Evolutionary conservation across 1,140 invertebrate genomes (phyloP).

Genomic region (Myzus persicae): DNA sequence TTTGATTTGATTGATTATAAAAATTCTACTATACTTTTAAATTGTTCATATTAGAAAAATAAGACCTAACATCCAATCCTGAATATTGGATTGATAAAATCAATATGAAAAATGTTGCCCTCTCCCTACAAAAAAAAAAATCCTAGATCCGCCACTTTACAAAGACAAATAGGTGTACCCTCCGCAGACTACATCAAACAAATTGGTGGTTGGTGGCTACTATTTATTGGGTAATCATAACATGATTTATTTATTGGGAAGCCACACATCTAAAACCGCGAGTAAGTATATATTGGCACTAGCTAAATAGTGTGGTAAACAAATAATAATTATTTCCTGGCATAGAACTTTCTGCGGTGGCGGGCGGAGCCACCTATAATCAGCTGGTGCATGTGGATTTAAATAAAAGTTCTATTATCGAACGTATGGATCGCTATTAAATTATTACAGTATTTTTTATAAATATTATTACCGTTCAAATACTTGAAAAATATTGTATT

Average conservation of each 20-base stretch:
- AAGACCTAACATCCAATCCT: no score
- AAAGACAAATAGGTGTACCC: no score
- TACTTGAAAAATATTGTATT: no score
- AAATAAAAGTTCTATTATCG: not conserved
- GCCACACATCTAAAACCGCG: not conserved
- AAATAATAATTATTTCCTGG: not conserved
- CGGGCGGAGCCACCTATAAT: not conserved
- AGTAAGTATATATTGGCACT: not conserved
- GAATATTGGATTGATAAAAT: no score
- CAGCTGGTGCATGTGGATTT: not conserved
- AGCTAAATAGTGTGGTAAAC: not conserved
- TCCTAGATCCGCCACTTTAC: no score
- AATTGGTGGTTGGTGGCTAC: not conserved
- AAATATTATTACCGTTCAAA: not conserved
- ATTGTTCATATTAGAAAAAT: no score
- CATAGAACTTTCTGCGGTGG: not conserved
- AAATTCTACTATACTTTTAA: no score
- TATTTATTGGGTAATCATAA: not conserved
- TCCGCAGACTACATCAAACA: not conserved
- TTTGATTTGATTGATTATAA: no score
- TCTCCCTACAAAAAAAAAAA: no score
- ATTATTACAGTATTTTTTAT: not conserved
- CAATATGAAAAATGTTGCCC: no score
- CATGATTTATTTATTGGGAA: not conserved
- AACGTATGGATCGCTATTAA: not conserved